Percentiles rank a stretch among this genome's conserved stretches.
Evolutionary conservation across 2,797 vertebrate genomes (phyloP).

Genomic region (Ctenosaura bakeri): DNA sequence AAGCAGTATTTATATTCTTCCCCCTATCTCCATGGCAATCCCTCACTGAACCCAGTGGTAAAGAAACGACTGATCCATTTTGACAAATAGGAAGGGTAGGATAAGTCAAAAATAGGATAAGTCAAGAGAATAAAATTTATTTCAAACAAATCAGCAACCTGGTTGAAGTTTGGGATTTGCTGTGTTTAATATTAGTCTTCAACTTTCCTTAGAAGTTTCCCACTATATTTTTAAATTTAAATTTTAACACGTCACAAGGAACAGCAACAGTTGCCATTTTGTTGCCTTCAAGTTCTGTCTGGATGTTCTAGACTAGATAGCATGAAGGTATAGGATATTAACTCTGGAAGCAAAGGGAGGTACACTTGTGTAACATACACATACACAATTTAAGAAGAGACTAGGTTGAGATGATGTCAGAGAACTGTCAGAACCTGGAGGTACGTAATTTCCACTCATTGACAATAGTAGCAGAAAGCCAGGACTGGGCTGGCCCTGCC

Average conservation of each 20-base stretch:
- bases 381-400: too few relatives aligned
- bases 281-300: too few relatives aligned
- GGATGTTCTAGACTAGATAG: too few relatives aligned
- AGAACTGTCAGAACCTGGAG: not conserved
- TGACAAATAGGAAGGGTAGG: not conserved
- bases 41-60: not conserved
- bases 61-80: not conserved
- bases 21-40: not conserved
- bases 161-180: not conserved
- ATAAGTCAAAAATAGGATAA: not conserved
- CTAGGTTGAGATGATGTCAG: too few relatives aligned
- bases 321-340: too few relatives aligned
- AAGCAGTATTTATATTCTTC: slow-evolving; percentile 4
- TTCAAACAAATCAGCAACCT: not conserved
- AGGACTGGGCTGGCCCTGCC: too few relatives aligned
- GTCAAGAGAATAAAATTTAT: not conserved
- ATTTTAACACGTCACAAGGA: too few relatives aligned
- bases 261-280: too few relatives aligned
- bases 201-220: not conserved
- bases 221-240: not conserved
- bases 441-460: too few relatives aligned
- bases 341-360: too few relatives aligned
- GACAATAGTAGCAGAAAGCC: too few relatives aligned
- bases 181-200: not conserved
- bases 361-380: too few relatives aligned